Base-by-base conservation (phyloP, 2,888 invertebrate genomes). In the Taenaris catops region DNA sequence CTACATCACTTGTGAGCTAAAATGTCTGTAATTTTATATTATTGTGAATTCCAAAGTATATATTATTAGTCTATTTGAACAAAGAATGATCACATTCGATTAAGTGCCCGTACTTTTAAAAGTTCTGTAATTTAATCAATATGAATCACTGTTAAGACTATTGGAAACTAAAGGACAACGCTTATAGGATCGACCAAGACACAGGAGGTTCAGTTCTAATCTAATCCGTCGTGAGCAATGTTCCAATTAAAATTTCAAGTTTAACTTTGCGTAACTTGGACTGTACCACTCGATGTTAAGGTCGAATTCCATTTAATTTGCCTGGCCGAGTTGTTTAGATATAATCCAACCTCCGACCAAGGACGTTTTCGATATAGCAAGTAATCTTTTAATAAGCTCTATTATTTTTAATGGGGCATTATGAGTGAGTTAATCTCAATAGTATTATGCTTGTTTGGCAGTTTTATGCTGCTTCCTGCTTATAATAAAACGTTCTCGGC, bases 201-300 rank as follows among this genome's bases (percentile, higher is more conserved):
- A 19, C 20, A 27, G 25, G 20, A 24, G 12, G 18, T 14, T 8
- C 14, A 12, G 28, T 31, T 19, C 25, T 31, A 38, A 41, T 34
- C 34, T 34, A 37, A 41, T 38, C 34, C 18, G 29, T 26, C 34
- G 37, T 41, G 38, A 41, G 16, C 18, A 26, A 41, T 41, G 34
- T 29, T 34, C 29, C 38, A 38, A 41, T 41, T 41, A 34, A 41
- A 38, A 31, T 38, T 34, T 34, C 19, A 34, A 37, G 14, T 16
- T 14, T 8, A 26, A 24, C 6, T 16, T 34, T 27, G 25, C 14
- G n/a, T n/a, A 37, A 37, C 25, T 11, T 32, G 16, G 18, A 7
- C 29, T 8, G 4, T 34, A 14, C 19, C 9, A 20, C 18, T 2
- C 11, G 8, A 17, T 8, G 16, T 2, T 16, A 34, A 18, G 23